Evolutionary conservation across 2,797 vertebrate genomes (phyloP), one percentile per base, ranked within the genome.

Genomic region (Cottoperca gobio): DNA sequence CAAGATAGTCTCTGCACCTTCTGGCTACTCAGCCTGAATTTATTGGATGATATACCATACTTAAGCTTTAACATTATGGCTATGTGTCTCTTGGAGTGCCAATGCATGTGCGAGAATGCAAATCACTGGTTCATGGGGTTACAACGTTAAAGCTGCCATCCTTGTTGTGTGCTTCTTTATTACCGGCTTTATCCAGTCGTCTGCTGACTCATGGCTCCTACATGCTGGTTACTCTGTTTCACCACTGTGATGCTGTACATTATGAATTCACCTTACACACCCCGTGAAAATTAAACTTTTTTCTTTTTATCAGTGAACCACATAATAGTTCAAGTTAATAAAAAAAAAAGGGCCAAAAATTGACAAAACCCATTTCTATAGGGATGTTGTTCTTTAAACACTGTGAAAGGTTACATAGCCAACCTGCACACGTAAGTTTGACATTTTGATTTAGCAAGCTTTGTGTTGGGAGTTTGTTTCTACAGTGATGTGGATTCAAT

Each of bases 391-490:
- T 76, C 76, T 79, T 73, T 70, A 37, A 65, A 83, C 64, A 67
- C 28, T 73, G 43, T 57, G 52, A 76, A 75, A 74, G 79, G 78
- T 83, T 65, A 63, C 63, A 70, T 33, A 58, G 26, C 23, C 58
- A 45, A 17, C 42, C 33, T 48, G 58, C 57, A 67, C 66, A 54
- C 1, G 7, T 68, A 59, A 42, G 45, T 3, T 24, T 50, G 72
- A 72, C 78, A 60, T 78, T 70, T 76, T 86, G 73, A 78, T 49
- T 84, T 78, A 33, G 62, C 19, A 60, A 55, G 46, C 59, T 76
- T 8, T 33, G 58, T 57, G 50, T 24, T 21, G 66, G 70, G 68
- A 71, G 57, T 72, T 77, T 60, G 31, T 73, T 59, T 77, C 23
- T 71, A 74, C 39, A 72, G 63, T 54, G 43, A 53, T 55, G 61